These are phyloP conservation scores for Galeopsomyia nigrocyanea DNA, from an alignment of 2,888 invertebrate species.

Conservation along the genomic window DNA sequence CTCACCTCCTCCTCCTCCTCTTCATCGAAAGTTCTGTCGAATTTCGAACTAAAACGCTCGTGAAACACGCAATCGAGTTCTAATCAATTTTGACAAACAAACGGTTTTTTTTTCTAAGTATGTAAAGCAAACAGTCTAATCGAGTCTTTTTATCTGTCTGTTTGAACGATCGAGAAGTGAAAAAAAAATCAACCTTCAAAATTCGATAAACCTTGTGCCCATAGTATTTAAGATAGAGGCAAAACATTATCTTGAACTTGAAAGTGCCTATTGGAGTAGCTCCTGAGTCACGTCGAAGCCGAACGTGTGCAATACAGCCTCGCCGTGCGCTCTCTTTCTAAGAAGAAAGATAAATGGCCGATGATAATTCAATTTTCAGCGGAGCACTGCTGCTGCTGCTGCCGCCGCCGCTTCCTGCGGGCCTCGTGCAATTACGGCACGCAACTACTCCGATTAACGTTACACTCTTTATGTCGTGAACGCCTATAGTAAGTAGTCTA, in stretches of 20 bases:
- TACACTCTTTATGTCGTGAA: no score
- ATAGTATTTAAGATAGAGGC: background rate
- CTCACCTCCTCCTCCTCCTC: background rate
- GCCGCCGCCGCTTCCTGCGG: background rate
- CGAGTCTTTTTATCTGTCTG: constrained; percentile 7
- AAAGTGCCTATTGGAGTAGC: no score
- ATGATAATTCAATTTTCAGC: constrained; percentile 28
- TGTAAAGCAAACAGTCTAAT: background rate
- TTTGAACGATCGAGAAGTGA: constrained; percentile 1
- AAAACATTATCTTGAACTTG: no score
- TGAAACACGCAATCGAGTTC: constrained; percentile 15
- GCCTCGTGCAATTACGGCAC: constrained; percentile 3
- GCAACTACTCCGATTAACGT: constrained; percentile 6
- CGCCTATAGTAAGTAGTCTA: background rate
- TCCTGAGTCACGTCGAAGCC: background rate
- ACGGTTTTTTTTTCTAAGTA: background rate
- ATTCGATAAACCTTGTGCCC: constrained; percentile 8
- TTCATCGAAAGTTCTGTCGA: constrained; percentile 1
- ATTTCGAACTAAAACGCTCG: constrained; percentile 8
- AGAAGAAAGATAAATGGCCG: constrained; percentile 14
- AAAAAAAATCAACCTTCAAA: constrained; percentile 15
- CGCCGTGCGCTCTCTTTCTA: no score
- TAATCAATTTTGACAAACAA: background rate
- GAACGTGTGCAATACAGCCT: background rate
- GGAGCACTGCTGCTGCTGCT: no score